Percentiles rank a stretch among this genome's conserved stretches.
Conservation (phyloP, 2,113 vertebrate genomes). For the Corythornis cristatus region DNA sequence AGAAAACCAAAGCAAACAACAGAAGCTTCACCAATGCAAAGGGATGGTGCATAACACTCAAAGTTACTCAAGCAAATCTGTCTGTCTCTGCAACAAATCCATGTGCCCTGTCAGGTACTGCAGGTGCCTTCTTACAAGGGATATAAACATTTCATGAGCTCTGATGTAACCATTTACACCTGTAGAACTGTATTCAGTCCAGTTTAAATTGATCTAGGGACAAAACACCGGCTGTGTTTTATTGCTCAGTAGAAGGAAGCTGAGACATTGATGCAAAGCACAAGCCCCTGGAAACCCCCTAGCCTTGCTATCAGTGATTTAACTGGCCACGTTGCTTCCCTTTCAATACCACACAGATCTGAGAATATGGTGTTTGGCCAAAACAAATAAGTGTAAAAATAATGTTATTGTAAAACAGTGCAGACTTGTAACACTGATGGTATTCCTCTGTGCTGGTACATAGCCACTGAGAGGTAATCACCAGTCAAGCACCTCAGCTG, state of each 20-base stretch:
- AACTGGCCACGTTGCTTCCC: neutral
- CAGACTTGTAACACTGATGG: neutral
- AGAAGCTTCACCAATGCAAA: neutral
- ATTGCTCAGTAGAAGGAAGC: neutral
- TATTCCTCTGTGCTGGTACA: neutral
- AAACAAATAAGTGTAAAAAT: conserved; percentile 22
- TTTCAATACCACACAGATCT: neutral
- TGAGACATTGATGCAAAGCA: neutral
- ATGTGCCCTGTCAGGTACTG: neutral
- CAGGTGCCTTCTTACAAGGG: neutral
- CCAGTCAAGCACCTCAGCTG: neutral
- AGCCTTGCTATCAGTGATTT: neutral
- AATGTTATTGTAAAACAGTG: neutral
- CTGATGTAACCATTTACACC: neutral
- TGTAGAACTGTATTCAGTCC: neutral
- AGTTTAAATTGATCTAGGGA: neutral
- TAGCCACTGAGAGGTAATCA: neutral
- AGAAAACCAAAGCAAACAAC: neutral
- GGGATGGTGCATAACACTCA: neutral
- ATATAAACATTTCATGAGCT: neutral
- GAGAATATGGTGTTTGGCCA: neutral
- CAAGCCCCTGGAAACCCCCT: neutral
- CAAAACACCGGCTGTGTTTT: neutral
- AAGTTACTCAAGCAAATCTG: neutral
- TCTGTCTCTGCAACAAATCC: neutral